phyloP scores from a whole-genome alignment of 2,113 vertebrate species.

The Centropus unirufus region DNA sequence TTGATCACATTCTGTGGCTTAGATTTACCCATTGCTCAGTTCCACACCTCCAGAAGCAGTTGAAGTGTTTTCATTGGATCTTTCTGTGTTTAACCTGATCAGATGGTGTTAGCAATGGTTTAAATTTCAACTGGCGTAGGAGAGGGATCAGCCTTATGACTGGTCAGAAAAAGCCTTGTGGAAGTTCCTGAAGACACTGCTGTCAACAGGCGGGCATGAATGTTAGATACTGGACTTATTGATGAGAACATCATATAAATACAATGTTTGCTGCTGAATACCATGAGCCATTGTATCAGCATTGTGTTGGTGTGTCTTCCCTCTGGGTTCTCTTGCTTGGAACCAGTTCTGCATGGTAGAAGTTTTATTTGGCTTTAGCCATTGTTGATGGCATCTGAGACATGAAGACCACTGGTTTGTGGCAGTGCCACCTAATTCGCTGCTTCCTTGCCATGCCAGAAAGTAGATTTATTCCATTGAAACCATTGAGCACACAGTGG shows the following conservation, averaged over 20 bases:
- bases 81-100: not conserved
- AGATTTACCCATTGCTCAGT: not conserved
- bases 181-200: not conserved
- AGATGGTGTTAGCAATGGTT: not conserved
- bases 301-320: not conserved
- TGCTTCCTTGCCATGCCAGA: not conserved
- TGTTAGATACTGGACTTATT: not conserved
- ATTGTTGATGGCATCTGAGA: not conserved
- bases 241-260: not conserved
- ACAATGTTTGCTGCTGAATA: not conserved
- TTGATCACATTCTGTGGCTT: not conserved
- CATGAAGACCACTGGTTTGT: accelerated
- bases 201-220: not conserved
- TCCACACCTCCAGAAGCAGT: not conserved
- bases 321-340: not conserved
- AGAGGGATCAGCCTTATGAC: not conserved
- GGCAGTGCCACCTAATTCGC: not conserved
- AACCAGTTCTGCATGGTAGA: not conserved
- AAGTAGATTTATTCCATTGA: not conserved
- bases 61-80: not conserved
- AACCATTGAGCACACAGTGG: not conserved
- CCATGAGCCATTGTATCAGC: not conserved
- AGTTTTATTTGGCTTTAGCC: not conserved
- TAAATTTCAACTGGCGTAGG: not conserved
- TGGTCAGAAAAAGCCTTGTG: not conserved